Conservation (phyloP, 1,140 invertebrate genomes). For the Lepidurus packardi region DNA sequence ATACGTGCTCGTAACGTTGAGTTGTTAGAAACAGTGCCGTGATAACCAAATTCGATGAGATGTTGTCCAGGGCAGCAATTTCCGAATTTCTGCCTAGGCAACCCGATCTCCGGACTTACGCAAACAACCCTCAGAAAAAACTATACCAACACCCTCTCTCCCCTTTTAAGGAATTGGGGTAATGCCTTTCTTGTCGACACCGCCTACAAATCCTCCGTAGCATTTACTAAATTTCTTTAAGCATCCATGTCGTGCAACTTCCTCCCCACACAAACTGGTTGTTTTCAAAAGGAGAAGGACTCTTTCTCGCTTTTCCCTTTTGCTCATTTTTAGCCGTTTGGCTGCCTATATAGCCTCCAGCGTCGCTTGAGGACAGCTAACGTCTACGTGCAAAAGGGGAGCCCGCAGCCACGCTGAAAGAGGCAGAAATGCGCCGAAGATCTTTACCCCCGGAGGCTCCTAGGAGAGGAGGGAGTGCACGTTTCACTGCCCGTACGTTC, state of each 20-base stretch:
- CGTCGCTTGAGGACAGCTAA: constrained; percentile 7
- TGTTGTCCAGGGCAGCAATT: neutral
- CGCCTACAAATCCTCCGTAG: neutral
- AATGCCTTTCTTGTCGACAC: too few species aligned
- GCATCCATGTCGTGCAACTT: neutral
- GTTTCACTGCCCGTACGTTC: neutral
- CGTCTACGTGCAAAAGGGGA: neutral
- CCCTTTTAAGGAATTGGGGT: too few species aligned
- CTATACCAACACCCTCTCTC: neutral
- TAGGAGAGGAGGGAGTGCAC: neutral
- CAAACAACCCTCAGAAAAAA: neutral
- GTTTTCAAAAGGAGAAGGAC: neutral
- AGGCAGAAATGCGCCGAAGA: constrained; percentile 8
- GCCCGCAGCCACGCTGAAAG: neutral
- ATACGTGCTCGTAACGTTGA: too few species aligned
- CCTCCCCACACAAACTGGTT: neutral
- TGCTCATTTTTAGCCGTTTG: neutral
- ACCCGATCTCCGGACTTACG: neutral
- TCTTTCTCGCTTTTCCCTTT: neutral
- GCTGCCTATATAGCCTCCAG: constrained; percentile 3
- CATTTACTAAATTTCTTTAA: neutral
- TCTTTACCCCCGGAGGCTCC: constrained; percentile 9
- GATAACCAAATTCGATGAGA: neutral
- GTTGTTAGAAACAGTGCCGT: neutral
- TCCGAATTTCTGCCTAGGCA: neutral